Conservation (phyloP, 2,797 vertebrate genomes). For the Mormyrus hasselquistii region DNA sequence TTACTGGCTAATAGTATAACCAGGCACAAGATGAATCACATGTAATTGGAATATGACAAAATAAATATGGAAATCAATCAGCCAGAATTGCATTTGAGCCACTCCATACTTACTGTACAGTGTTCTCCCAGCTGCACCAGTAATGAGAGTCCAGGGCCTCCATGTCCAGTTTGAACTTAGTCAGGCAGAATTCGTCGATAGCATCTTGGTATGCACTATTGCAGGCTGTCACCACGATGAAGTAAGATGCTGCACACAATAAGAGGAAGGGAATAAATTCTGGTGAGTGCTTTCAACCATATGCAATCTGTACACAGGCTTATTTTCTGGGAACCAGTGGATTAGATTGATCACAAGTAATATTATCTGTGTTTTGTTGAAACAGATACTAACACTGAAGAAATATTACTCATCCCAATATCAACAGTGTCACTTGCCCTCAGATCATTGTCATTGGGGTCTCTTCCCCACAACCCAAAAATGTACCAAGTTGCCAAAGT, state of each 20-base stretch:
- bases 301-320: neutral
- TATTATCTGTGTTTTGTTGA: neutral
- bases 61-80: neutral
- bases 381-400: neutral
- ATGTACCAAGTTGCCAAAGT: neutral
- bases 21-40: neutral
- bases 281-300: neutral
- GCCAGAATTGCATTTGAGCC: neutral
- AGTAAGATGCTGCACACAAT: slow-evolving; percentile 58
- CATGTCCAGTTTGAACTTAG: slow-evolving; percentile 76
- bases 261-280: neutral
- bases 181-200: slow-evolving; percentile 75
- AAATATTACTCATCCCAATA: neutral
- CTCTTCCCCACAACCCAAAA: neutral
- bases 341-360: neutral
- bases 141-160: slow-evolving; percentile 65
- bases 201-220: slow-evolving; percentile 59
- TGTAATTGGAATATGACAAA: neutral
- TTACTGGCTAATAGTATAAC: neutral
- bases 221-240: slow-evolving; percentile 60
- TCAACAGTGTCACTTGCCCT: neutral
- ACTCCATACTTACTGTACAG: slow-evolving; percentile 68
- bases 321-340: neutral
- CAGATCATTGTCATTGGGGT: neutral
- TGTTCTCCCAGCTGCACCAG: slow-evolving; percentile 89